Percentiles rank a stretch among this genome's conserved stretches.
Evolutionary conservation across 2,888 invertebrate species (phyloP).

Genomic region (Scaptomyza flava): DNA sequence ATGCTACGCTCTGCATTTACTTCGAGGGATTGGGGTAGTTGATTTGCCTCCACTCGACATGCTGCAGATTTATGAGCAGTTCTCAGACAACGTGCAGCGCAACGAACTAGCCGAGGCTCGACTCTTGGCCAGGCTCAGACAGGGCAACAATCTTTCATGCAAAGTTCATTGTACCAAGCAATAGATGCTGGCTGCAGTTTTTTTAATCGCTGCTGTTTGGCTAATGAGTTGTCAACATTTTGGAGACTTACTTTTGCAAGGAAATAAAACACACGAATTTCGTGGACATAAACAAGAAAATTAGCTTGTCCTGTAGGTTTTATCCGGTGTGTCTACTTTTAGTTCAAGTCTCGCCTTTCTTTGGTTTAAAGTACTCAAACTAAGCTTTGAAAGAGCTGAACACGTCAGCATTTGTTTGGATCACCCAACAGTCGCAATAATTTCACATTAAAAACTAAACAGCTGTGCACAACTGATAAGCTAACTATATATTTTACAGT

Average conservation of each 20-base stretch:
- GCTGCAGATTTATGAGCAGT: conserved; percentile 72
- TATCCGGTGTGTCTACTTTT: no score
- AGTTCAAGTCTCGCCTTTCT: no score
- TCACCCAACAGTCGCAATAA: no score
- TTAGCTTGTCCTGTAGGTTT: neutral
- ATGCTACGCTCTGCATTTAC: conserved; percentile 28
- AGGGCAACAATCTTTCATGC: conserved; percentile 45
- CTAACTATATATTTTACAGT: no score
- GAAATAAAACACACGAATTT: conserved; percentile 24
- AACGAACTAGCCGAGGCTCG: conserved; percentile 33
- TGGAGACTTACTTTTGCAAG: conserved; percentile 51
- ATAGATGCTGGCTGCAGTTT: conserved; percentile 16
- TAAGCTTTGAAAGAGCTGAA: no score
- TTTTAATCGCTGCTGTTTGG: conserved; percentile 19
- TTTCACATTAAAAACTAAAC: no score
- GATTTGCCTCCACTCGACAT: conserved; percentile 20
- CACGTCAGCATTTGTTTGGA: no score
- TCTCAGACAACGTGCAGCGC: conserved; percentile 56
- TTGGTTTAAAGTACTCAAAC: no score
- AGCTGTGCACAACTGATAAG: no score
- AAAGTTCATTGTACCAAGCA: conserved; percentile 51
- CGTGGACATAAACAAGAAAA: neutral
- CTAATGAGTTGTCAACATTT: conserved; percentile 75
- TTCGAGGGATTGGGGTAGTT: conserved; percentile 17
- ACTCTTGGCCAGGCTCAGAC: conserved; percentile 38